These are phyloP conservation scores for Xestia rhomboidea DNA, from an alignment of 2,888 invertebrate species.

Conservation along the genomic window DNA sequence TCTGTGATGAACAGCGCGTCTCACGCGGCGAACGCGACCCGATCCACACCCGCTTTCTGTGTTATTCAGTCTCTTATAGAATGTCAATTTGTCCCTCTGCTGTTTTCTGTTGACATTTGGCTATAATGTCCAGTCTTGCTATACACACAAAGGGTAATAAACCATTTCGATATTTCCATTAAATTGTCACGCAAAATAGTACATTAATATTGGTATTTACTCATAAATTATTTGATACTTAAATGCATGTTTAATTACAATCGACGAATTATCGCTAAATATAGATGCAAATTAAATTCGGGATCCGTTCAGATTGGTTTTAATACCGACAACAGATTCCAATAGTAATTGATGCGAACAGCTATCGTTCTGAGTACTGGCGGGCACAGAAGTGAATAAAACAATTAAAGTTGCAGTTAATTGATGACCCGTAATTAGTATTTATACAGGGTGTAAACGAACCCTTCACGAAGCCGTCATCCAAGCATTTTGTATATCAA, in stretches of 20 bases:
- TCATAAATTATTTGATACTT: slow-evolving; percentile 54
- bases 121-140: neutral
- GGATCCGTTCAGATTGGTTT: slow-evolving; percentile 66
- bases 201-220: slow-evolving; percentile 42
- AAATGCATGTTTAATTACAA: slow-evolving; percentile 55
- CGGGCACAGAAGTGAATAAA: slow-evolving; percentile 33
- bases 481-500: too few species aligned
- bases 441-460: too few species aligned
- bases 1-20: too few species aligned
- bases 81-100: neutral
- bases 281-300: slow-evolving; percentile 67
- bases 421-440: slow-evolving; percentile 1
- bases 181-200: slow-evolving; percentile 16
- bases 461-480: too few species aligned
- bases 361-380: slow-evolving; percentile 59
- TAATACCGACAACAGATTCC: slow-evolving; percentile 72
- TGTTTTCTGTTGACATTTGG: neutral
- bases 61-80: too few species aligned
- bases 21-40: too few species aligned
- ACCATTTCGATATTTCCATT: neutral
- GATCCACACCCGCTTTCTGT: too few species aligned
- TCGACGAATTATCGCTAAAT: slow-evolving; percentile 62
- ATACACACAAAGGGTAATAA: slow-evolving; percentile 1
- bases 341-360: slow-evolving; percentile 76
- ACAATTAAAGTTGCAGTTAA: slow-evolving; percentile 21